Evolutionary conservation across 2,113 vertebrate genomes (phyloP).

Genomic region (Cisticola juncidis): DNA sequence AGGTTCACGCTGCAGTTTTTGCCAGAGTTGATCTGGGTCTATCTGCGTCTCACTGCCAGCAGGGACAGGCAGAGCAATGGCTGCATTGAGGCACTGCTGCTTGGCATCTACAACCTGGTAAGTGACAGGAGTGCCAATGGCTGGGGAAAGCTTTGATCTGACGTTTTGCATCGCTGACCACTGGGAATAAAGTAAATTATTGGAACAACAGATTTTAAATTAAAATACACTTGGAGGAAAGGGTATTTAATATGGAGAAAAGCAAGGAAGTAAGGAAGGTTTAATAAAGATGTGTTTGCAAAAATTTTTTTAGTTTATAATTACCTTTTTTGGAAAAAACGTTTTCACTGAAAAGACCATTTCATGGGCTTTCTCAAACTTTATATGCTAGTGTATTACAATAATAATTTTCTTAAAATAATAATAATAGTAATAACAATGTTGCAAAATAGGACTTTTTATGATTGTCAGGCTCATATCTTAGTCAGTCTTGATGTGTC

Average conservation of each 20-base stretch:
- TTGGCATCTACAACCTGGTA: conserved; percentile 98
- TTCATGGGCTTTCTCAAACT: not conserved
- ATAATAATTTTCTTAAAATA: too few relatives aligned
- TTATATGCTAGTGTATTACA: too few relatives aligned
- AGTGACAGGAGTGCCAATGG: conserved; percentile 44
- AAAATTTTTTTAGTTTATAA: not conserved
- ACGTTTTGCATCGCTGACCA: not conserved
- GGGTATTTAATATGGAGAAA: not conserved
- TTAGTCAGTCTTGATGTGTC: not conserved
- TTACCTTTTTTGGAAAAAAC: not conserved
- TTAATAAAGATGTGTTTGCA: not conserved
- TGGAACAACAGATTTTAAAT: not conserved
- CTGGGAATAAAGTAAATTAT: not conserved
- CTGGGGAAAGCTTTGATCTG: not conserved
- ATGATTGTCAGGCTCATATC: not conserved
- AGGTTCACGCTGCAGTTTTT: conserved; percentile 96
- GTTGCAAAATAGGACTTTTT: not conserved
- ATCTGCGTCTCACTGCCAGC: conserved; percentile 90
- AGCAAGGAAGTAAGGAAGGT: not conserved
- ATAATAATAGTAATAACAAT: too few relatives aligned
- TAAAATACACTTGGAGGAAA: not conserved
- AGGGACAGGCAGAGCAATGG: conserved; percentile 93
- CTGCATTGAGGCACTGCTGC: conserved; percentile 94
- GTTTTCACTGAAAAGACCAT: not conserved
- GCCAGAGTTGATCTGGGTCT: conserved; percentile 95